Percentiles rank a stretch among this genome's conserved stretches.
Evolutionary conservation across 2,888 invertebrate genomes (phyloP).

Genomic region (Tupiocoris notatus): DNA sequence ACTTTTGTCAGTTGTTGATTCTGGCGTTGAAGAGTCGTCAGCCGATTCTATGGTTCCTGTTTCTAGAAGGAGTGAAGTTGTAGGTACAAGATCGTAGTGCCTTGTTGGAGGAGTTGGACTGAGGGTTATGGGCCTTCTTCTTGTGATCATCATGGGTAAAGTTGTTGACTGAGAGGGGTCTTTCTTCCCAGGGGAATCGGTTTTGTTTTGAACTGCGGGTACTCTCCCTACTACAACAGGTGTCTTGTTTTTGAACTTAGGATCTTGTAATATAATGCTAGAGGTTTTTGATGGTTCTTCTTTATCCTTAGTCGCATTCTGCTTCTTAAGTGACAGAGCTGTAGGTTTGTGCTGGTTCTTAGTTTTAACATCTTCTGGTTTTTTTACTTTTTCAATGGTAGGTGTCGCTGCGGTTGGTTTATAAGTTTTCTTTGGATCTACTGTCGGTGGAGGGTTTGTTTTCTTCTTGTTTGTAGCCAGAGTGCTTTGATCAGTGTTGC

Average conservation of each 20-base stretch:
- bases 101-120: slow-evolving; percentile 43
- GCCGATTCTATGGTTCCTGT: slow-evolving; percentile 45
- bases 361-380: slow-evolving; percentile 39
- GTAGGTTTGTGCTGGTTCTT: slow-evolving; percentile 45
- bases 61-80: slow-evolving; percentile 48
- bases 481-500: slow-evolving; percentile 54
- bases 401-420: slow-evolving; percentile 39
- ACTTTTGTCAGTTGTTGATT: slow-evolving; percentile 49
- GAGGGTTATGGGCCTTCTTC: slow-evolving; percentile 44
- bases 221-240: slow-evolving; percentile 51
- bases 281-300: slow-evolving; percentile 45
- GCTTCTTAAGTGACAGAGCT: slow-evolving; percentile 46
- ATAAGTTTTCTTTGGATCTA: slow-evolving; percentile 36
- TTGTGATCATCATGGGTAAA: slow-evolving; percentile 36
- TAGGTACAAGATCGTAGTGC: slow-evolving; percentile 49
- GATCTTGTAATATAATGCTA: slow-evolving; percentile 50
- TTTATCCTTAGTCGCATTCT: slow-evolving; percentile 43
- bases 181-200: slow-evolving; percentile 45
- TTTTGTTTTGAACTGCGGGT: slow-evolving; percentile 53
- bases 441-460: slow-evolving; percentile 39
- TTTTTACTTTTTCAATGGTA: slow-evolving; percentile 43
- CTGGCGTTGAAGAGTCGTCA: slow-evolving; percentile 57
- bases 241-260: slow-evolving; percentile 51
- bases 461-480: slow-evolving; percentile 45
- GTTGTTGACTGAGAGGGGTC: slow-evolving; percentile 51